A percentile compares a stretch with the other conserved stretches of the same genome.
Evolutionary conservation across 2,113 vertebrate species (phyloP).

Genomic region (Dicaeum eximium): DNA sequence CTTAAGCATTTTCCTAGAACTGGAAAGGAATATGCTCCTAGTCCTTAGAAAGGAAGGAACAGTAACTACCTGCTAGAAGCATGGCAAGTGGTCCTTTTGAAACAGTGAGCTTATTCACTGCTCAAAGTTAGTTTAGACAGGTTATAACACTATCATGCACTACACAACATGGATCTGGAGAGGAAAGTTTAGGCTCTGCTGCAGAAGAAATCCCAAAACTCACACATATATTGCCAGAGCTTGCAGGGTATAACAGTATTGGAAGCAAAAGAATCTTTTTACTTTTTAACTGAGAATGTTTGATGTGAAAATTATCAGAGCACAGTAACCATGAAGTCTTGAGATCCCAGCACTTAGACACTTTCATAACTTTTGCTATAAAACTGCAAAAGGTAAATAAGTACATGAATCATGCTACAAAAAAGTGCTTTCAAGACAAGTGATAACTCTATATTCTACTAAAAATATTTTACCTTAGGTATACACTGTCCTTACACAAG

Average conservation of each 20-base stretch:
- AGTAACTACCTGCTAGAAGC: neutral
- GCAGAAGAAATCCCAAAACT: neutral
- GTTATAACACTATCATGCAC: neutral
- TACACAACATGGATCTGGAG: neutral
- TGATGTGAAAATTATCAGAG: neutral
- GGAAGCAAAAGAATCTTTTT: neutral
- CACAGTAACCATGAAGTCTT: neutral
- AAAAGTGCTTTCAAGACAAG: neutral
- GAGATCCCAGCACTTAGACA: neutral
- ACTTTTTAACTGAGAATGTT: neutral
- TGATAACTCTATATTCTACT: neutral
- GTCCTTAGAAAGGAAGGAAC: neutral
- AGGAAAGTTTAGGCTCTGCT: neutral
- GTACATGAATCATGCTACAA: neutral
- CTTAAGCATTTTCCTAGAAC: neutral
- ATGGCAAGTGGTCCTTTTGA: neutral
- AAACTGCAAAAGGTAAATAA: neutral
- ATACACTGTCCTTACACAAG: neutral
- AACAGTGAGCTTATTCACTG: neutral
- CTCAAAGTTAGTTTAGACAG: neutral
- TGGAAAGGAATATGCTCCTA: neutral
- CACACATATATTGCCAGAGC: accelerated
- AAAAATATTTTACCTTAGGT: neutral
- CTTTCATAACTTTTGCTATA: neutral
- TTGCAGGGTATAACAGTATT: neutral